Evolutionary conservation across 2,797 vertebrate species (phyloP), one percentile per base, ranked within the genome.

Genomic region (Brotula barbata): DNA sequence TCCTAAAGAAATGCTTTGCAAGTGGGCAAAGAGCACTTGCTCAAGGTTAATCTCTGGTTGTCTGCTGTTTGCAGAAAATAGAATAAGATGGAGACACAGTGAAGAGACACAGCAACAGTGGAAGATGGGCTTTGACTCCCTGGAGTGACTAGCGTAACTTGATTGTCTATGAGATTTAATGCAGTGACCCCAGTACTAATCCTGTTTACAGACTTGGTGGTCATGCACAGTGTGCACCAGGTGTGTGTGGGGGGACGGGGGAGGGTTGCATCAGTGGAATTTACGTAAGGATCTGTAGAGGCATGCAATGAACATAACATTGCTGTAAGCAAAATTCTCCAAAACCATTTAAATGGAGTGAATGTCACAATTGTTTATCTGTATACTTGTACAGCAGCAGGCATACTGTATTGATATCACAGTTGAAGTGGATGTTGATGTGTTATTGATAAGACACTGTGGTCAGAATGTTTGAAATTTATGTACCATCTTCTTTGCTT

Each of bases 121-220:
- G 72, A 76, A 80, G 62, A 58, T 58, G 47, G 66, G 63, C 58
- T 52, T 36, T 22, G 44, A 73, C 33, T 73, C 74, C 60, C 50
- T 3, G 56, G 72, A 40, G 48, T 54, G 53, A 42, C 60, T 55
- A 66, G 77, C 47, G 6, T 82, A 86, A 85, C 78, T 80, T 68
- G 64, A 88, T 86, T 87, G 78, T 86, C 78, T 84, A 77, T 83
- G 76, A 81, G 82, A 86, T 86, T 84, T 82, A 78, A 83, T 83
- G 65, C 77, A 76, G 71, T 51, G n/a, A 42, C 56, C 74, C 49
- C 34, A 57, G 64, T 61, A 50, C 81, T 88, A 88, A 90, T 88
- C 84, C 77, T 63, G 64, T 89, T 87, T 70, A 58, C 56, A 66
- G 70, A 60, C 78, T 85, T 37, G 52, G 63, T 66, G 61, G 74